Percentiles rank a stretch among this genome's conserved stretches.
phyloP scores from a whole-genome alignment of 2,888 invertebrate genomes.

The Eurytoma adleriae region DNA sequence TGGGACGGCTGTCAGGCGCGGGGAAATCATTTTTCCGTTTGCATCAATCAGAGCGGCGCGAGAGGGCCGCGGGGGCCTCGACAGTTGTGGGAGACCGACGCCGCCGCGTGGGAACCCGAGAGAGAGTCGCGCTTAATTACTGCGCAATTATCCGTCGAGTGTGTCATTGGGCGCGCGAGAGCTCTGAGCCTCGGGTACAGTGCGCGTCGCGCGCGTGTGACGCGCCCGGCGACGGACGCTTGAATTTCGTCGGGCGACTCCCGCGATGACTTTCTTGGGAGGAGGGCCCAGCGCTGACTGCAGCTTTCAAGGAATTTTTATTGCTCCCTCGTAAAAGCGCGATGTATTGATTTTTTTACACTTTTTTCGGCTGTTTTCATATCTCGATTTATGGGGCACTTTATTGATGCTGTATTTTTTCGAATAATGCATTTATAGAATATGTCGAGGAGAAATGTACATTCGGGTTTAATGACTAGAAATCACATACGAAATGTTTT shows the following conservation, averaged over 20 bases:
- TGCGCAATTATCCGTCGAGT: conserved; percentile 33
- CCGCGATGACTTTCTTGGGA: background rate
- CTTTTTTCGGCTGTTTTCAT: no score
- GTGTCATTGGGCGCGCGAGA: background rate
- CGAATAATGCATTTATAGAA: no score
- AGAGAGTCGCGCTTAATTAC: conserved; percentile 40
- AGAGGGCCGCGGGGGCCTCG: background rate
- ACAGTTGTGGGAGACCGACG: conserved; percentile 37
- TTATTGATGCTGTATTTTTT: no score
- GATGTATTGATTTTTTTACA: background rate
- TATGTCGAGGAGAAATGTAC: no score
- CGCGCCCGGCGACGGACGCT: background rate
- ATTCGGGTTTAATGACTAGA: no score
- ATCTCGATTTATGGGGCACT: no score
- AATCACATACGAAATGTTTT: no score
- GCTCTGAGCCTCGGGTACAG: background rate
- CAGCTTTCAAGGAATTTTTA: conserved; percentile 6
- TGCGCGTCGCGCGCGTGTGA: background rate
- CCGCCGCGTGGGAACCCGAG: conserved; percentile 38
- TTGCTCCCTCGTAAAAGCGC: background rate
- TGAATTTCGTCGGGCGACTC: background rate
- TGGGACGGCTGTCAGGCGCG: conserved; percentile 38
- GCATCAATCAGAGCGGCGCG: conserved; percentile 45
- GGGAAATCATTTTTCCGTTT: conserved; percentile 50
- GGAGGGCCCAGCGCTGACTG: background rate